Evolutionary conservation across 30 jellyfish, hydroid and myxozoan genomes (phyloP).

Genomic region (Mastigias papua): DNA sequence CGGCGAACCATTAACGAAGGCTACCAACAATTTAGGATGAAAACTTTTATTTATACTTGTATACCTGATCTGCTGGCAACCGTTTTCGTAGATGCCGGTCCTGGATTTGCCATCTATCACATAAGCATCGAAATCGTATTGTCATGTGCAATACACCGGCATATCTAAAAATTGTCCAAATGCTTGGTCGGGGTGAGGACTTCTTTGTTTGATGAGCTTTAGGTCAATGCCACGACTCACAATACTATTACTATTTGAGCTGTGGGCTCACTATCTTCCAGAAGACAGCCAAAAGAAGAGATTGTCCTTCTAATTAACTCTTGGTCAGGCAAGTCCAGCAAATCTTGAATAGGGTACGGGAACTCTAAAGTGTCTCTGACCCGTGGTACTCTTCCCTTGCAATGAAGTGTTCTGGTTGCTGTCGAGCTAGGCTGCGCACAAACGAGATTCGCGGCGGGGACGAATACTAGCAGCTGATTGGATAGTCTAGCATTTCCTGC

Average conservation of each 20-base stretch:
- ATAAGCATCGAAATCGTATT: background rate
- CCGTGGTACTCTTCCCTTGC: conserved; percentile 21
- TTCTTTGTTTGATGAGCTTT: conserved; percentile 34
- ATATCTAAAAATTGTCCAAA: background rate
- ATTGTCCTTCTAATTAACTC: background rate
- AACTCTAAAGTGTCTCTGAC: background rate
- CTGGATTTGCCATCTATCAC: conserved; percentile 92
- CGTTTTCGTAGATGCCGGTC: conserved; percentile 78
- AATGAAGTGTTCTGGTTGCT: conserved; percentile 24
- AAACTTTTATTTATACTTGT: background rate
- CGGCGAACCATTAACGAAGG: background rate
- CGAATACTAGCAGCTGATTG: conserved; percentile 86
- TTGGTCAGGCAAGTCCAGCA: background rate
- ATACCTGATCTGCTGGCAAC: conserved; percentile 63
- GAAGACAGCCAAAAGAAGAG: background rate
- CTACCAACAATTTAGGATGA: background rate
- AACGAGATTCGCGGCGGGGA: conserved; percentile 99
- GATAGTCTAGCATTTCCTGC: conserved; percentile 71
- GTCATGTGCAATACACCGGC: conserved; percentile 1
- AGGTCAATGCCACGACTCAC: conserved; percentile 11
- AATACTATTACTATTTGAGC: background rate
- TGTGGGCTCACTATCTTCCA: background rate
- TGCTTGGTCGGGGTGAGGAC: conserved; percentile 1
- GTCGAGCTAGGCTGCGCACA: conserved; percentile 49
- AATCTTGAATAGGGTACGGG: background rate